These are phyloP conservation scores for Bradypus variegatus DNA, from an alignment of 2,797 vertebrate species.

Conservation along the genomic window DNA sequence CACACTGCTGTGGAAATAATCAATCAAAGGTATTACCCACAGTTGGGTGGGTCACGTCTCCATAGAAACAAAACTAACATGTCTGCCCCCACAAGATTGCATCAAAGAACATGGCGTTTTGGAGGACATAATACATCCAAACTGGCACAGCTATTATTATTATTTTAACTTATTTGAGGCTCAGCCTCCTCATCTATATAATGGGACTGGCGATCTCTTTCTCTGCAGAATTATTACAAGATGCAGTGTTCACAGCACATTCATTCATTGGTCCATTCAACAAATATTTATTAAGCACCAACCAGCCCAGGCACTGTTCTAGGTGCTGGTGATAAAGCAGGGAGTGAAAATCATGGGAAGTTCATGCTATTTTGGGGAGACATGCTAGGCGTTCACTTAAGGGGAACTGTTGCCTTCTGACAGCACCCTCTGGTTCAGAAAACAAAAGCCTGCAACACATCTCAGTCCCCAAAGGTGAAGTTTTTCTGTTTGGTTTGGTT, in stretches of 20 bases:
- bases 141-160: not conserved
- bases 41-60: too few relatives aligned
- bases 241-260: rapidly evolving
- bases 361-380: rapidly evolving
- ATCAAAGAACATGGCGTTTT: too few relatives aligned
- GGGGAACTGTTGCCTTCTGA: not conserved
- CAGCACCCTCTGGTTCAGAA: not conserved
- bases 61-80: too few relatives aligned
- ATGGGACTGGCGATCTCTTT: not conserved
- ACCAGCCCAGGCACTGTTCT: not conserved
- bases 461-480: not conserved
- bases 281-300: not conserved
- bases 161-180: not conserved
- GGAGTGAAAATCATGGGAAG: not conserved
- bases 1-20: too few relatives aligned
- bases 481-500: not conserved
- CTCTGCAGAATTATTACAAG: not conserved
- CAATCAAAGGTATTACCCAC: too few relatives aligned
- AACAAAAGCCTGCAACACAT: not conserved
- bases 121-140: too few relatives aligned
- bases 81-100: too few relatives aligned
- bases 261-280: not conserved
- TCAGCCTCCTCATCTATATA: not conserved
- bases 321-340: not conserved
- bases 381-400: not conserved